A percentile compares a stretch with the other conserved stretches of the same genome.
phyloP scores from a whole-genome alignment of 2,113 vertebrate species.

The Dendropsophus ebraccatus region DNA sequence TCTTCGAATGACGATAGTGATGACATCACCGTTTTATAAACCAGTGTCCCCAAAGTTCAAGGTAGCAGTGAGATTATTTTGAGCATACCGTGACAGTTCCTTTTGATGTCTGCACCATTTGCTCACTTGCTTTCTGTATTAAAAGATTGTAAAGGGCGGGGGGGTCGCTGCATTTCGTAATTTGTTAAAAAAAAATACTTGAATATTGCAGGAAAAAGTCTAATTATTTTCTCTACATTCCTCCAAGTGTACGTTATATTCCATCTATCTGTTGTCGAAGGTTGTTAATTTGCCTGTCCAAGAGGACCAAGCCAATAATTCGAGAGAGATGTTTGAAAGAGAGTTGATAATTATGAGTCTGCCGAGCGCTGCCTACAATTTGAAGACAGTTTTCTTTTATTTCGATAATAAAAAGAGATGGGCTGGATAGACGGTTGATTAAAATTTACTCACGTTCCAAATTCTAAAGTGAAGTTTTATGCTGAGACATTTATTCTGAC shows the following conservation, averaged over 20 bases:
- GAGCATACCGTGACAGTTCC: background rate
- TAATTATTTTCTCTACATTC: background rate
- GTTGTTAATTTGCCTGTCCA: slow-evolving; percentile 31
- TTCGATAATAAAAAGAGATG: slow-evolving; percentile 45
- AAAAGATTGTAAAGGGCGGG: background rate
- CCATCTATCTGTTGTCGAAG: background rate
- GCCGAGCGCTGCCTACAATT: slow-evolving; percentile 32
- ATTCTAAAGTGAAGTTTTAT: slow-evolving; percentile 17
- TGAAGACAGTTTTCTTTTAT: slow-evolving; percentile 45
- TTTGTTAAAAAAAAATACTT: background rate
- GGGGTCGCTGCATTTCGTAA: background rate
- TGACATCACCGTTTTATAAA: background rate
- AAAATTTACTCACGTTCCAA: slow-evolving; percentile 30
- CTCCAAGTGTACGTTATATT: slow-evolving; percentile 4
- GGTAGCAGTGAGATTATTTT: background rate
- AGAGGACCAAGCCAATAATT: slow-evolving; percentile 36
- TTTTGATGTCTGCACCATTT: background rate
- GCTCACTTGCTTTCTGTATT: background rate
- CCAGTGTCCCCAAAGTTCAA: background rate
- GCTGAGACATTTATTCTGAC: slow-evolving; percentile 16
- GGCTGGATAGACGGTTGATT: slow-evolving; percentile 31
- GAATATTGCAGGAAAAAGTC: background rate
- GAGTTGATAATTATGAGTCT: slow-evolving; percentile 17
- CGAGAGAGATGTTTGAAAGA: background rate
- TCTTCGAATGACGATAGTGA: background rate